These are phyloP conservation scores for Kryptolebias marmoratus DNA, from an alignment of 2,113 vertebrate species.

Conservation along the genomic window DNA sequence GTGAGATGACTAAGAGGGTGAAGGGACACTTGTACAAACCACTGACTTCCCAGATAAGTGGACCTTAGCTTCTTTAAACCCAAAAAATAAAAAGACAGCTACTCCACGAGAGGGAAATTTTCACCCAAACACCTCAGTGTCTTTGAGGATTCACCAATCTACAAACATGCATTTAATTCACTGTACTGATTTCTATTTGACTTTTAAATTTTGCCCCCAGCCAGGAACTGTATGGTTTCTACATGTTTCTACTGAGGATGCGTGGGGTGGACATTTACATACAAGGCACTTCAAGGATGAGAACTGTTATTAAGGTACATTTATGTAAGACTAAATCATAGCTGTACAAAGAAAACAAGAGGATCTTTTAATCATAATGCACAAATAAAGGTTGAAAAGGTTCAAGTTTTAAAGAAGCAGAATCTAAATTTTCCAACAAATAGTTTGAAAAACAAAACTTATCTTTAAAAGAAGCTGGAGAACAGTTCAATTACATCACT, in stretches of 20 bases:
- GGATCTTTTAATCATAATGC: not conserved
- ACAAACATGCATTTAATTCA: conserved; percentile 69
- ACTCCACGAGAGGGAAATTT: conserved; percentile 5
- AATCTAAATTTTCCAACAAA: not conserved
- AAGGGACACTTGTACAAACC: not conserved
- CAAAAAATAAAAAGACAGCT: not conserved
- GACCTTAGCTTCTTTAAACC: not conserved
- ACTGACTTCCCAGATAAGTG: conserved; percentile 1
- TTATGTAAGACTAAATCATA: conserved; percentile 30
- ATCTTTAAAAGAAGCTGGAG: not conserved
- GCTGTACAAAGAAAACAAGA: not conserved
- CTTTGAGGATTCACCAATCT: conserved; percentile 59
- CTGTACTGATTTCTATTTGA: conserved; percentile 77
- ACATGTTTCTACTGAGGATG: conserved; percentile 31
- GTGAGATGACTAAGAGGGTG: conserved; percentile 3
- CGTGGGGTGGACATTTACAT: conserved; percentile 62
- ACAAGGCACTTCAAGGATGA: conserved; percentile 8
- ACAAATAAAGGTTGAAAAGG: not conserved
- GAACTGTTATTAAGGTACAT: conserved; percentile 25
- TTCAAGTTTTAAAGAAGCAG: not conserved
- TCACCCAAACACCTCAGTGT: not conserved
- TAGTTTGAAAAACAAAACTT: not conserved
- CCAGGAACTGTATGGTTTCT: conserved; percentile 59
- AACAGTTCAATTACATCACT: conserved; percentile 15
- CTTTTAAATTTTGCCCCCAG: conserved; percentile 78